Evolutionary conservation across 2,888 invertebrate genomes (phyloP), one percentile per base, ranked within the genome.

Genomic region (Lypha dubia): DNA sequence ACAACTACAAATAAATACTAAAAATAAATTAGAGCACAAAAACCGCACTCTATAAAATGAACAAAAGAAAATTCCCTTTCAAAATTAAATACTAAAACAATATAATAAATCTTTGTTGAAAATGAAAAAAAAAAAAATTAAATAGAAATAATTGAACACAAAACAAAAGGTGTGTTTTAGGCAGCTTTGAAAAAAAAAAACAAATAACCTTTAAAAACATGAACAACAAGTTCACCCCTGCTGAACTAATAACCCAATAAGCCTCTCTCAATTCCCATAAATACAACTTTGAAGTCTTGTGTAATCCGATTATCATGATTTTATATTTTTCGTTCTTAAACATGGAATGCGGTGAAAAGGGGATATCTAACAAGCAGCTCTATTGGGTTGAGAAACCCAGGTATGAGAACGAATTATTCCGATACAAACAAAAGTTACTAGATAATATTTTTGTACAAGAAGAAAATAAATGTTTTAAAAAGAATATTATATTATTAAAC

Each of bases 181-280:
- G 44, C 2, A 1, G 15, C 24, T n/a, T n/a, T n/a, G n/a, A n/a
- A n/a, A n/a, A n/a, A n/a, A 1, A 3, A 13, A 44, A 24, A 46
- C 24, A 38, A 46, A 28, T 44, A 32, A 56, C 70, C 70, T 70
- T 53, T 79, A 22, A 17, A 41, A 51, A 41, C 8, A 79, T 41
- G 24, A 38, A 58, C 53, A 44, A 44, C 51, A 67, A 70, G 62
- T 63, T 70, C 51, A 67, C 60, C 67, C 51, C 28, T 41, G 53
- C 11, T 81, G 84, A 76, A 80, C 80, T 80, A 84, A 68, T 80
- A 84, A 84, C 84, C 80, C 80, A 76, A 76, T 67, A 76, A 84
- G 80, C 67, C 60, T 32, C 60, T 32, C 67, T 53, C 60, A 76
- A 63, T 80, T 24, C 73, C 60, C 53, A 80, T 73, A 76, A 51